A percentile compares a stretch with the other conserved stretches of the same genome.
phyloP scores from a whole-genome alignment of 1,140 invertebrate genomes.

The Drosophila pectinifera region DNA sequence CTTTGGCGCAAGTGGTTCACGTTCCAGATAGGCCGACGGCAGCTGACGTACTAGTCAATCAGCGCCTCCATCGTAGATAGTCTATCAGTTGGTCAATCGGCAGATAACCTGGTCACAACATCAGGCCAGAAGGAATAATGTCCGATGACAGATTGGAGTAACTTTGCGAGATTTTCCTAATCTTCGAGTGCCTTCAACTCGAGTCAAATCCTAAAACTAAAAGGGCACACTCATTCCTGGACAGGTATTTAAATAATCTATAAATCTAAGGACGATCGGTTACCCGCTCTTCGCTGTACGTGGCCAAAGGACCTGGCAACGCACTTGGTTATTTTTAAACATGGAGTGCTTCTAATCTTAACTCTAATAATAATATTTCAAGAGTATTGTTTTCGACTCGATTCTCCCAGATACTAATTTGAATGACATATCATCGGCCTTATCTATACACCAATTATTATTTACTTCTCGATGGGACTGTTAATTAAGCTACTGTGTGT shows the following conservation, averaged over 20 bases:
- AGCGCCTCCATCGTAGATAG: constrained; percentile 11
- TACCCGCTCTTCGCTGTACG: no score
- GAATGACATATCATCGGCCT: background rate
- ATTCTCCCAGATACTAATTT: background rate
- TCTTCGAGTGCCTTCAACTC: background rate
- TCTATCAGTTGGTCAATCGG: constrained; percentile 12
- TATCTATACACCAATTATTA: background rate
- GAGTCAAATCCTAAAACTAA: background rate
- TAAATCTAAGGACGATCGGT: no score
- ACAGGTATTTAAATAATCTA: background rate
- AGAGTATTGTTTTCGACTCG: background rate
- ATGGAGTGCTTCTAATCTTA: background rate
- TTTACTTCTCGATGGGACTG: background rate
- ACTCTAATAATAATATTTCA: background rate
- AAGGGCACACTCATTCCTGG: background rate
- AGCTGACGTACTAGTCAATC: constrained; percentile 17
- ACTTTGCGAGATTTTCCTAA: no score
- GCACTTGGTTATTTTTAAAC: no score
- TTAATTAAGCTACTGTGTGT: no score
- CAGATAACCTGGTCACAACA: constrained; percentile 1
- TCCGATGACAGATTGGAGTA: background rate
- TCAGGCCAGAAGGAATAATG: background rate
- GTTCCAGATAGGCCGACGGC: constrained; percentile 15
- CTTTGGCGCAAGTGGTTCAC: constrained; percentile 14
- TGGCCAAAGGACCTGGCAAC: background rate